These are phyloP conservation scores for Enteromius viviparus DNA, from an alignment of 2,797 vertebrate genomes.

Conservation along the genomic window DNA sequence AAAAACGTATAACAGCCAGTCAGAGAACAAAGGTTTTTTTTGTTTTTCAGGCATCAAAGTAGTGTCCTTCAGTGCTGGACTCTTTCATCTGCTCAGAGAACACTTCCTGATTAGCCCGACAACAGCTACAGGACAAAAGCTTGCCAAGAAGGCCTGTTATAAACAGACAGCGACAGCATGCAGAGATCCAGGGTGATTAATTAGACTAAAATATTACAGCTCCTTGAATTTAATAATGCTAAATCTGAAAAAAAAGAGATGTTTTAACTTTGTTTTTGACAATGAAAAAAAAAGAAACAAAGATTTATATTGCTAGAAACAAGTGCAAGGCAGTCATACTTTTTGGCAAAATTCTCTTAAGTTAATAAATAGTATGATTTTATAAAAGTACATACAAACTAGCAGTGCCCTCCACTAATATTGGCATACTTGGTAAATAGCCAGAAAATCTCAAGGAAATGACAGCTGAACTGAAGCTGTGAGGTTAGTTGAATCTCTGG, in stretches of 20 bases:
- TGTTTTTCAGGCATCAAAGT: constrained; percentile 14
- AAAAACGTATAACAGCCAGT: constrained; percentile 37
- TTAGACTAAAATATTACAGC: not conserved
- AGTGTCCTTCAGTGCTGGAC: constrained; percentile 5
- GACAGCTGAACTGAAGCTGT: not conserved
- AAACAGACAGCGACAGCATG: not conserved
- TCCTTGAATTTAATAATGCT: not conserved
- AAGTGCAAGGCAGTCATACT: not conserved
- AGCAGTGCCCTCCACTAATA: not conserved
- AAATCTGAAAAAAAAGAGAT: not conserved
- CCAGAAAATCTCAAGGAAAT: not conserved
- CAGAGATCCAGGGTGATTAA: not conserved
- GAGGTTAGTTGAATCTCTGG: not conserved
- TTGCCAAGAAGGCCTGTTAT: not conserved
- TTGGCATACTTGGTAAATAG: not conserved
- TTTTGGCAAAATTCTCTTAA: not conserved
- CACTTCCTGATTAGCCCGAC: constrained; percentile 35
- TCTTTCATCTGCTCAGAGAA: constrained; percentile 41
- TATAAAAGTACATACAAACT: too few species aligned
- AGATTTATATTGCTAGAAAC: not conserved
- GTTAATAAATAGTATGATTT: too few species aligned
- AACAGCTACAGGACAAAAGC: not conserved
- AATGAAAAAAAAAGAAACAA: not conserved
- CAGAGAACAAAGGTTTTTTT: not conserved
- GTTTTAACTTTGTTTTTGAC: too few species aligned